Percentiles rank a stretch among this genome's conserved stretches.
Evolutionary conservation across 2,113 vertebrate genomes (phyloP).

Genomic region (Cyanoramphus novaezelandiae): DNA sequence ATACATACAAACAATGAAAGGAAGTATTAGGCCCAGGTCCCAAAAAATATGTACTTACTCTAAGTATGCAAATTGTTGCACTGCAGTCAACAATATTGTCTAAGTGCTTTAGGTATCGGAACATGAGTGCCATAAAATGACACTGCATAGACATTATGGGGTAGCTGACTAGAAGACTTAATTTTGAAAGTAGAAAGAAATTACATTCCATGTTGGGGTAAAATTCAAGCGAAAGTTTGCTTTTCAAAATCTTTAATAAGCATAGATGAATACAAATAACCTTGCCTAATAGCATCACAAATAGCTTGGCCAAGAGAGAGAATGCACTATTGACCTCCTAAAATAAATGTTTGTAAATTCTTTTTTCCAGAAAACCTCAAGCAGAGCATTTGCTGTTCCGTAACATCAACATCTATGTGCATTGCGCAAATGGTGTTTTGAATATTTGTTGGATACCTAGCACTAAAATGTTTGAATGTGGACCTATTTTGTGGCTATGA

Average conservation of each 20-base stretch:
- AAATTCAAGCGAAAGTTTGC: background rate
- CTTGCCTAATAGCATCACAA: background rate
- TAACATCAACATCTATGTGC: conserved; percentile 60
- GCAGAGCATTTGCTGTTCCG: background rate
- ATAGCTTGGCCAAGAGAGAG: conserved; percentile 36
- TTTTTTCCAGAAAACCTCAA: conserved; percentile 52
- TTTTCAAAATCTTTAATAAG: background rate
- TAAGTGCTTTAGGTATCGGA: conserved; percentile 9
- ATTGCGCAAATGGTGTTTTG: conserved; percentile 32
- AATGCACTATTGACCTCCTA: conserved; percentile 52
- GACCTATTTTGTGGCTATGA: conserved; percentile 44
- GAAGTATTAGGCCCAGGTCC: conserved; percentile 32
- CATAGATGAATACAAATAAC: background rate
- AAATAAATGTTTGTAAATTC: conserved; percentile 77
- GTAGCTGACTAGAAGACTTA: background rate
- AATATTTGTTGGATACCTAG: conserved; percentile 40
- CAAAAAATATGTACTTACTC: conserved; percentile 24
- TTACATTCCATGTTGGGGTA: background rate
- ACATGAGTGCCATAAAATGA: background rate
- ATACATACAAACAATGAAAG: conserved; percentile 11
- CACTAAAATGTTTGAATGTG: conserved; percentile 11
- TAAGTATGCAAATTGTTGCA: conserved; percentile 30
- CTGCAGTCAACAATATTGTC: background rate
- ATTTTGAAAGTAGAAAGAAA: background rate
- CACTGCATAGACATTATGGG: background rate